phyloP scores from a whole-genome alignment of 2,888 invertebrate species.

The Machimus rusticus region DNA sequence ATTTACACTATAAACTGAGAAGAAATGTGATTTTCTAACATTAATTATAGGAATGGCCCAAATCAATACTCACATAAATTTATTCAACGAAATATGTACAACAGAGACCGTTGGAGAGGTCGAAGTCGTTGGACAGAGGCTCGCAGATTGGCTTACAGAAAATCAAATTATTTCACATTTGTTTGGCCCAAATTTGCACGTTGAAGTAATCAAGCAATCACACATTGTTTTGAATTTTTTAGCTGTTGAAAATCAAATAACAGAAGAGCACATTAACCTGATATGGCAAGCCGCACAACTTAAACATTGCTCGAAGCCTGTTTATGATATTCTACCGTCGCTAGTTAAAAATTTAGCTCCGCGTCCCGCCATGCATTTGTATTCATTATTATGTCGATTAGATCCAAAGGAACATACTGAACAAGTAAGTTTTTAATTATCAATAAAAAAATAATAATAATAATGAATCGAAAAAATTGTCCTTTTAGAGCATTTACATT shows the following conservation, averaged over 20 bases:
- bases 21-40: background rate
- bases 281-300: conserved; percentile 96
- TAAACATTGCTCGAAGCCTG: conserved; percentile 93
- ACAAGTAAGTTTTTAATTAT: conserved; percentile 66
- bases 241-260: conserved; percentile 89
- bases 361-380: conserved; percentile 86
- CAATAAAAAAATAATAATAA: conserved; percentile 64
- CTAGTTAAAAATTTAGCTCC: conserved; percentile 90
- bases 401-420: conserved; percentile 93
- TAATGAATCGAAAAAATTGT: background rate
- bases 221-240: conserved; percentile 92
- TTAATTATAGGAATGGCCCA: conserved; percentile 73
- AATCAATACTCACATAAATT: conserved; percentile 91
- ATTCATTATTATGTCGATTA: conserved; percentile 83
- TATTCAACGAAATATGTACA: conserved; percentile 90
- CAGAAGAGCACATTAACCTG: conserved; percentile 87
- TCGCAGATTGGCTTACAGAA: conserved; percentile 87
- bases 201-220: conserved; percentile 93
- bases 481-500: conserved; percentile 74
- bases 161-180: conserved; percentile 92
- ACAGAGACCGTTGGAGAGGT: conserved; percentile 87
- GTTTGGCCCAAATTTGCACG: conserved; percentile 96
- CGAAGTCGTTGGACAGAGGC: conserved; percentile 81
- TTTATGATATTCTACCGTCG: conserved; percentile 88
- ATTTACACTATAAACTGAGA: background rate